Base-by-base conservation (phyloP, 53 echinoderm and acorn worm species). In the Zoroaster sp. region DNA sequence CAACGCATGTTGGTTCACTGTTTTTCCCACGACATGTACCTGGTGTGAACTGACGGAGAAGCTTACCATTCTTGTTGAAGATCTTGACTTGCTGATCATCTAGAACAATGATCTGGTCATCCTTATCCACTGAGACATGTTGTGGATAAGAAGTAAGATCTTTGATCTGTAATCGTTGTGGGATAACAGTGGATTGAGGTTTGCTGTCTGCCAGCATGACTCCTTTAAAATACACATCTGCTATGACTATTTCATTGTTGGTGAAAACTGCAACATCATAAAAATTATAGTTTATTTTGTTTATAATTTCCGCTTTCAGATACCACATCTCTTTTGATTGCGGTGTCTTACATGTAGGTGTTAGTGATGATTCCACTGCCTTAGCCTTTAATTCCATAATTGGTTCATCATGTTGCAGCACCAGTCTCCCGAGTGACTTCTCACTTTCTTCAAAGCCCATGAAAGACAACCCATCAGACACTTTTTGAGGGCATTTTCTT, bases 251-350 rank as follows among this genome's bases (percentile, higher is more conserved):
- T 63, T 54, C 79, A 54, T 59, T 79, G 63, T 79, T 37, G 1
- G 79, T 54, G 21, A 79, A 79, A 17, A 55, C 79, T 79, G 79
- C 63, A 31, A 79, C 38, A 39, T 79, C n/a, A 39, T 79, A 46
- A 4, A 49, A 77, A 49, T 34, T 33, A 18, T 1, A 18, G 17
- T 10, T 53, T 36, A 15, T 2, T 18, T 35, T 49, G 28, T 3
- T 25, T 43, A 49, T 3, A 15, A 76, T 30, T 28, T 76, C 18
- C 4, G 51, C 18, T 13, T 76, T 47, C 6, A 46, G 12, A 11
- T 51, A 15, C 45, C 76, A 76, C 25, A n/a, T 34, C 28, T 76
- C 25, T 8, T 10, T 17, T n/a, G 6, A 25, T 0, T 7, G 23
- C 2, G 59, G 9, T 37, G 20, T 10, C 6, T 23, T 23, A 15